A percentile compares a stretch with the other conserved stretches of the same genome.
These are phyloP conservation scores for Passer domesticus DNA, from an alignment of 2,113 vertebrate species.

Conservation along the genomic window DNA sequence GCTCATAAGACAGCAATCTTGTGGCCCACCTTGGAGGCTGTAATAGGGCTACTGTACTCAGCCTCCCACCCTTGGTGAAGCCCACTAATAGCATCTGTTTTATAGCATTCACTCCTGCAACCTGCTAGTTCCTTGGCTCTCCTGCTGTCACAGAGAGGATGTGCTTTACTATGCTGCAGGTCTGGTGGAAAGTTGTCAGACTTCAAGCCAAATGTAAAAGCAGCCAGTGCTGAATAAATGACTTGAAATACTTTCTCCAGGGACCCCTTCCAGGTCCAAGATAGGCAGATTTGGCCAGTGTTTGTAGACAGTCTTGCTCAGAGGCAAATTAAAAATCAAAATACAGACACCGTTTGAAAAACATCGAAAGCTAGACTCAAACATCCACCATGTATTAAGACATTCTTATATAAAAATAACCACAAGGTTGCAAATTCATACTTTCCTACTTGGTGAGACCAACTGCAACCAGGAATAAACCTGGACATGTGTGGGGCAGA, in stretches of 20 bases:
- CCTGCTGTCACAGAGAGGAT: conserved; percentile 63
- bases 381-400: conserved; percentile 78
- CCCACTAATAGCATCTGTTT: conserved; percentile 76
- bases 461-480: conserved; percentile 78
- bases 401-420: conserved; percentile 81
- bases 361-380: conserved; percentile 76
- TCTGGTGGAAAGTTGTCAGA: conserved; percentile 75
- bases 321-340: conserved; percentile 79
- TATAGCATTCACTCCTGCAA: conserved; percentile 71
- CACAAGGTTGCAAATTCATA: conserved; percentile 78
- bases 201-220: conserved; percentile 70
- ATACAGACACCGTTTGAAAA: conserved; percentile 78
- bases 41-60: conserved; percentile 71
- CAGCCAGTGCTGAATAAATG: conserved; percentile 74
- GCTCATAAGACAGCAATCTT: conserved; percentile 63
- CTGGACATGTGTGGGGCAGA: conserved; percentile 69
- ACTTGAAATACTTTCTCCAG: conserved; percentile 76
- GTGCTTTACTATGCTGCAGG: conserved; percentile 74
- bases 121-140: conserved; percentile 70
- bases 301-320: conserved; percentile 75
- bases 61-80: conserved; percentile 64
- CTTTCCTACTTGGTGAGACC: conserved; percentile 79
- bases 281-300: conserved; percentile 73
- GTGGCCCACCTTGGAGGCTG: conserved; percentile 71
- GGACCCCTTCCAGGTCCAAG: conserved; percentile 73